Conservation (phyloP, 2,888 invertebrate species). For the Macaria liturata region DNA sequence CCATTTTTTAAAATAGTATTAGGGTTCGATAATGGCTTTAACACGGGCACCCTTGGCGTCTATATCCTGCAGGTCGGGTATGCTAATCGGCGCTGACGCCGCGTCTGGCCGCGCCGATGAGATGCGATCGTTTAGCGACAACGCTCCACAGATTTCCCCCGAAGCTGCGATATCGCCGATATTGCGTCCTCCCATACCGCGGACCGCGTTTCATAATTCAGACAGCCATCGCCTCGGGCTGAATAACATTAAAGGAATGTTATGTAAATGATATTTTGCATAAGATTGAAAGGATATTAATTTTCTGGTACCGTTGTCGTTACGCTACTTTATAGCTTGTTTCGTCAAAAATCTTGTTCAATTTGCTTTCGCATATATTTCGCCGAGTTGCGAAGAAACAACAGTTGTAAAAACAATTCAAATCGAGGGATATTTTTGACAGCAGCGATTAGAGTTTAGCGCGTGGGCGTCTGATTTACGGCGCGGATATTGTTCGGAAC, state of each 20-base stretch:
- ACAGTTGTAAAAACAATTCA: constrained; percentile 32
- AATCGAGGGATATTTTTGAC: constrained; percentile 29
- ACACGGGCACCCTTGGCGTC: constrained; percentile 62
- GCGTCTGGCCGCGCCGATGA: constrained; percentile 68
- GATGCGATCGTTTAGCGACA: constrained; percentile 74
- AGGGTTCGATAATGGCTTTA: constrained; percentile 78
- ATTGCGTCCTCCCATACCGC: constrained; percentile 53
- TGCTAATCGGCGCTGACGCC: constrained; percentile 76
- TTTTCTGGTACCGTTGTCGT: constrained; percentile 30
- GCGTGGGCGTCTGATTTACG: constrained; percentile 48
- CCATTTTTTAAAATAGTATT: constrained; percentile 76
- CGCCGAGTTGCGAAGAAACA: constrained; percentile 12
- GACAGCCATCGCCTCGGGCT: constrained; percentile 54
- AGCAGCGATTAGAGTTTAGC: constrained; percentile 39
- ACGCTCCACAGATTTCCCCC: constrained; percentile 59
- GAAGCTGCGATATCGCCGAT: constrained; percentile 62
- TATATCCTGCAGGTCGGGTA: constrained; percentile 69
- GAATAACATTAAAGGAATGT: constrained; percentile 60
- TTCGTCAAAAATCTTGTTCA: constrained; percentile 23
- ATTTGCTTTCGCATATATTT: constrained; percentile 17
- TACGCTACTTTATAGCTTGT: constrained; percentile 28
- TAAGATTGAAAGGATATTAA: constrained; percentile 50
- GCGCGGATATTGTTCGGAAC: constrained; percentile 46
- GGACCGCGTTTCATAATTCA: constrained; percentile 63
- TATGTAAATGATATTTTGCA: constrained; percentile 59